Evolutionary conservation across 2,113 vertebrate species (phyloP), one percentile per base, ranked within the genome.

Genomic region (Jaculus jaculus): DNA sequence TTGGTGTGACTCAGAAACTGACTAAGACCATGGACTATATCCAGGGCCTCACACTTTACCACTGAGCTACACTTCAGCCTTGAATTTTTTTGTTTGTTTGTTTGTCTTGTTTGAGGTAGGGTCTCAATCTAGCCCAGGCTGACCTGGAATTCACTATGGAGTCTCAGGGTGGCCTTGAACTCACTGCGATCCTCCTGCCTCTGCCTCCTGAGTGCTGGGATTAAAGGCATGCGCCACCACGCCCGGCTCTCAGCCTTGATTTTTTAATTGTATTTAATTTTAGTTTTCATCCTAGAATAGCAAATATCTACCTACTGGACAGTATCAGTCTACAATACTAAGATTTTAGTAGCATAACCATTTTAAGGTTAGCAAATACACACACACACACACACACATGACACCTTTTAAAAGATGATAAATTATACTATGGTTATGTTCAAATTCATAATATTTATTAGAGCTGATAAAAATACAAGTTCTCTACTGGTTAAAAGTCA

Each of bases 401-500:
- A 63, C 5, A 32, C 8, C 42, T 39, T 87, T 75, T 61, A 72
- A 61, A 89, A 79, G 61, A 61, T 42, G 8, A 2, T 54, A 39
- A 42, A 71, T 5, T 68, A 3, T 17, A 47, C 26, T 89, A 47
- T 79, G 32, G 28, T 78, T 80, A 86, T 74, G 39, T 80, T 89
- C 39, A 60, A 83, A 77, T 60, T 47, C 89, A 34, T 65, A 85
- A 61, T 78, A 71, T 75, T 54, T 28, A 84, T 54, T 28, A 84
- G 21, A 68, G 34, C 58, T 54, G 61, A 39, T 58, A 20, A 37
- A 92, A 17, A 42, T 21, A 51, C 60, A 28, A 82, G n/a, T 60
- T 74, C 92, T 69, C 24, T 83, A 89, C 75, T 26, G 73, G 37
- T 51, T 65, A 84, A 84, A 87, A 79, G 77, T 72, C 61, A 92